Evolutionary conservation across 2,797 vertebrate species (phyloP).

Genomic region (Pteropus rufus): DNA sequence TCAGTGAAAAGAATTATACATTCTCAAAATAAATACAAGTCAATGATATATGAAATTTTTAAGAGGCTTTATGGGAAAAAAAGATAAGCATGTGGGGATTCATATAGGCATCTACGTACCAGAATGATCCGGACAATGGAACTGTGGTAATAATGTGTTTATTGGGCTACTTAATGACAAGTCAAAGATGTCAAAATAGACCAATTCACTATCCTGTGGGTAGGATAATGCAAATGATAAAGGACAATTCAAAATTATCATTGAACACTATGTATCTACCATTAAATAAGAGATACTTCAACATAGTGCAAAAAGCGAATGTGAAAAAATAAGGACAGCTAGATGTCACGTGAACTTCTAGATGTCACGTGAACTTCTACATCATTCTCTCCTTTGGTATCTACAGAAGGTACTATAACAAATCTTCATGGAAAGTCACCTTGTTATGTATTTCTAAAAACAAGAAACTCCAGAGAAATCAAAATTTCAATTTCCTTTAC

Average conservation of each 20-base stretch:
- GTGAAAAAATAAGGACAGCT: neutral
- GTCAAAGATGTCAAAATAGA: neutral
- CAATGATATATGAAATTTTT: neutral
- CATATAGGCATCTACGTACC: neutral
- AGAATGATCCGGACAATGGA: neutral
- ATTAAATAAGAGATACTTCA: neutral
- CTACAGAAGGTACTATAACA: neutral
- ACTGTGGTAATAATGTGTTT: neutral
- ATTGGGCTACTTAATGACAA: neutral
- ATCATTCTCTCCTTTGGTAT: neutral
- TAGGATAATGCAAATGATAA: neutral
- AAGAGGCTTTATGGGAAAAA: neutral
- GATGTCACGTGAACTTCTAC: neutral
- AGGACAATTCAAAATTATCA: neutral
- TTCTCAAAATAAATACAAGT: neutral
- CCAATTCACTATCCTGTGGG: neutral
- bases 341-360: neutral
- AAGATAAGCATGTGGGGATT: neutral
- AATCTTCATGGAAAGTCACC: neutral
- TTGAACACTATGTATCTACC: neutral
- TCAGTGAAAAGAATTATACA: neutral
- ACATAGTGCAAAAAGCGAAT: neutral
- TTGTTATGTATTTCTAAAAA: neutral
- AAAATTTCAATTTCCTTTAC: neutral
- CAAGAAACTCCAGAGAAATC: neutral